Base-by-base conservation (phyloP, 2,888 invertebrate genomes). In the Drosophila fulvimacula region DNA sequence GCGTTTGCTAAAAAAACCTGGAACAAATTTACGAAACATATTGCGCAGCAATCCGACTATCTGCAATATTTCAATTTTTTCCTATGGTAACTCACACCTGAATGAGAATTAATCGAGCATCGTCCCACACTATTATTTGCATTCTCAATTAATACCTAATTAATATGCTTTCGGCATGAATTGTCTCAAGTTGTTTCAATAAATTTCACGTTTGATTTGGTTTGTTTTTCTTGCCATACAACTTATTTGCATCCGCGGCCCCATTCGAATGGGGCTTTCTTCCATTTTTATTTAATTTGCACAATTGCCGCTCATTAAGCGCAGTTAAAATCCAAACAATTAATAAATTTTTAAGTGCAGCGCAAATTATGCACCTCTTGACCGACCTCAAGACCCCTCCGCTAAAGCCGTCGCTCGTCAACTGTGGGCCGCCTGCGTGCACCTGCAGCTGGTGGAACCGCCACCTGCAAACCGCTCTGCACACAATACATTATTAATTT, bases 401-500 rank as follows among this genome's bases (percentile, higher is more conserved):
- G 52, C 56, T 62, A 74, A 71, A 63, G 56, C 60, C 72, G 42
- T 60, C 61, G 61, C 81, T 72, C 72, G 75, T 73, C 73, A 75
- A 59, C 60, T 30, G 27, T 30, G 46, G 30, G 11, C 21, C 56
- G 17, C 11, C 51, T 34, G 34, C 9, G 17, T 17, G 48, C 27
- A 30, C 21, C 36, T 34, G 34, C 49, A 51, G 21, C n/a, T n/a
- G n/a, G n/a, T n/a, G n/a, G n/a, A n/a, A n/a, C n/a, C n/a, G n/a
- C n/a, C n/a, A n/a, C n/a, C 49, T 34, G 34, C 34, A 71, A 79
- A 76, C 79, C 67, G 88, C 82, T 77, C 63, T 73, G 77, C 82
- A 79, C 70, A 85, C 85, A 87, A 83, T 85, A 73, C 85, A 87
- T 83, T 85, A 87, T 83, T 83, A 83, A 83, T 83, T 84, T 79